Conservation (phyloP, 2,113 vertebrate species). For the Pollachius pollachius region DNA sequence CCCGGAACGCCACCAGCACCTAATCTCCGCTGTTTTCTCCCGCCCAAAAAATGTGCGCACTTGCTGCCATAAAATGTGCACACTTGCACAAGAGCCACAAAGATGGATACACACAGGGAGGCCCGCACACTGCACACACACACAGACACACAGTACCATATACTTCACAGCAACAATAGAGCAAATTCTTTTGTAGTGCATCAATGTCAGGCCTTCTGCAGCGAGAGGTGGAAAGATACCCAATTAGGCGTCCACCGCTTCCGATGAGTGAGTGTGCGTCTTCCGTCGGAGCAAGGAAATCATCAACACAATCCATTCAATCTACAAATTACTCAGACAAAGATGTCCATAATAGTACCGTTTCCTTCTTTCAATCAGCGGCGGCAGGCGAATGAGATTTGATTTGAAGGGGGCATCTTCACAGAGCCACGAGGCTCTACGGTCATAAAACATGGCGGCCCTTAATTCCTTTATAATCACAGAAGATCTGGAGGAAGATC, state of each 20-base stretch:
- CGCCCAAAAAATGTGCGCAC: no score
- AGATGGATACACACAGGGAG: no score
- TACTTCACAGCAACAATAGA: constrained; percentile 58
- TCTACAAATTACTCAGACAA: constrained; percentile 61
- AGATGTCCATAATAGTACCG: constrained; percentile 60
- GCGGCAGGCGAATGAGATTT: constrained; percentile 47
- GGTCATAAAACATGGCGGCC: constrained; percentile 54
- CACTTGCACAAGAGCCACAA: no score
- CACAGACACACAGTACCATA: constrained; percentile 42
- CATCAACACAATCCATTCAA: constrained; percentile 51
- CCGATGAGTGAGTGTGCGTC: constrained; percentile 24
- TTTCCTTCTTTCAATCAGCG: constrained; percentile 59
- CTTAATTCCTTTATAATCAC: constrained; percentile 58
- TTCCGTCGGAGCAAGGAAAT: constrained; percentile 42
- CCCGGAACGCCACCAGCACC: constrained; percentile 34
- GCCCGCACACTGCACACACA: constrained; percentile 13
- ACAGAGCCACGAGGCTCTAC: constrained; percentile 44
- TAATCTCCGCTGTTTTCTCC: constrained; percentile 11
- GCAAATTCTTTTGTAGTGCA: constrained; percentile 29
- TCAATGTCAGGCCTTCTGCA: constrained; percentile 25
- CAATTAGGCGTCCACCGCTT: constrained; percentile 18
- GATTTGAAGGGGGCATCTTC: constrained; percentile 66
- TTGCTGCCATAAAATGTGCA: no score
- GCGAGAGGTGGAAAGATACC: constrained; percentile 42
- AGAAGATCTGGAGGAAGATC: constrained; percentile 48